Conservation (phyloP, 2,797 vertebrate genomes). For the Falco concolor region DNA sequence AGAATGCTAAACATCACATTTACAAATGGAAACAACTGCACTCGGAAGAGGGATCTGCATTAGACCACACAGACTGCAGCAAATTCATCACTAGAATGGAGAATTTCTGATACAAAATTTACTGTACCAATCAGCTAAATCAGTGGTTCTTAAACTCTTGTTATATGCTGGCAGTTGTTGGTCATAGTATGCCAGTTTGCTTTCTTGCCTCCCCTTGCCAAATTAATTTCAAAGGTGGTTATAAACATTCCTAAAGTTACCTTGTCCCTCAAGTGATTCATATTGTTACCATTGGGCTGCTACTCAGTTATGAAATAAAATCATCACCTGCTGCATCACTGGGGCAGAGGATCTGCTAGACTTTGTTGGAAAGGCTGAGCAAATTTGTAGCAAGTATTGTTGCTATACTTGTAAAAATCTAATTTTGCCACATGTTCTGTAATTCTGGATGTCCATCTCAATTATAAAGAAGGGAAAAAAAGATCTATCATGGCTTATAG, state of each 20-base stretch:
- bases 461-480: not conserved
- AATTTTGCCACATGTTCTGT: not conserved
- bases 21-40: not conserved
- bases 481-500: not conserved
- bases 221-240: not conserved
- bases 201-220: not conserved
- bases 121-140: not conserved
- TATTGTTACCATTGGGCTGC: not conserved
- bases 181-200: not conserved
- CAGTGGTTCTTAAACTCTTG: not conserved
- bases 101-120: not conserved
- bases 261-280: not conserved
- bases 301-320: not conserved
- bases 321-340: not conserved
- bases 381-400: not conserved
- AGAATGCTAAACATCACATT: not conserved
- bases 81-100: slow-evolving; percentile 17
- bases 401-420: not conserved
- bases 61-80: not conserved
- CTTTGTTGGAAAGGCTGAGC: not conserved
- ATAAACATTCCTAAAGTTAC: not conserved
- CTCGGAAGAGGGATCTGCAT: not conserved
- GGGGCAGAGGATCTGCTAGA: not conserved
- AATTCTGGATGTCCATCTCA: not conserved
- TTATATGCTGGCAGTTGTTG: not conserved